Evolutionary conservation across 2,113 vertebrate species (phyloP).

Genomic region (Orycteropus afer): DNA sequence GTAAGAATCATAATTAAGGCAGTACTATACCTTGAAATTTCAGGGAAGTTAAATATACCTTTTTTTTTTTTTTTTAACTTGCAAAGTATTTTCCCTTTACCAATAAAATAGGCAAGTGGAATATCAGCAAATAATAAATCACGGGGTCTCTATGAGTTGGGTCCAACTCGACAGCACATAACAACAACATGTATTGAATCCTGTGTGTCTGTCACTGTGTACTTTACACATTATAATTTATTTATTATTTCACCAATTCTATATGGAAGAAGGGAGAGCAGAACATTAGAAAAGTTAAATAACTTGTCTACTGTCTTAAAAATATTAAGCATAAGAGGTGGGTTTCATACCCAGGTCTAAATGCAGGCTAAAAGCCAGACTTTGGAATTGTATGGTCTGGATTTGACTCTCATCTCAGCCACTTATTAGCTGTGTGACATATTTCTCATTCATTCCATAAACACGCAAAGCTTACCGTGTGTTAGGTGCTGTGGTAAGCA

Average conservation of each 20-base stretch:
- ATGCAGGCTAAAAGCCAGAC: not conserved
- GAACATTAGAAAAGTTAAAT: constrained; percentile 7
- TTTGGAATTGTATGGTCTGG: not conserved
- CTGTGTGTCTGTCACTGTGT: not conserved
- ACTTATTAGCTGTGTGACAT: not conserved
- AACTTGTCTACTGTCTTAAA: not conserved
- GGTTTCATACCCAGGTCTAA: constrained; percentile 3
- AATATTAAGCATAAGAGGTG: not conserved
- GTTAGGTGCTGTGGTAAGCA: constrained; percentile 5
- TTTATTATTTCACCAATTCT: constrained; percentile 23
- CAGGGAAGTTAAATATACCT: no score
- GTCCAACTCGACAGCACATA: no score
- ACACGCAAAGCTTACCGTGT: constrained; percentile 26
- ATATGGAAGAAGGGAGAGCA: not conserved
- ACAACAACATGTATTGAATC: no score
- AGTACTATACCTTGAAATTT: not conserved
- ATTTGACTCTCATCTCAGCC: not conserved
- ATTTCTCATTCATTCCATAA: constrained; percentile 16
- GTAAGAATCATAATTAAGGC: constrained; percentile 32
- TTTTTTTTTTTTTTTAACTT: constrained; percentile 30
- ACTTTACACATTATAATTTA: not conserved
- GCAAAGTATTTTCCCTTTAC: constrained; percentile 24
- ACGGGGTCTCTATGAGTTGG: no score
- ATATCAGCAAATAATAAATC: not conserved
- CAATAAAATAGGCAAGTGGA: not conserved